Percentiles rank a stretch among this genome's conserved stretches.
Evolutionary conservation across 2,797 vertebrate species (phyloP).

Genomic region (Morus bassanus): DNA sequence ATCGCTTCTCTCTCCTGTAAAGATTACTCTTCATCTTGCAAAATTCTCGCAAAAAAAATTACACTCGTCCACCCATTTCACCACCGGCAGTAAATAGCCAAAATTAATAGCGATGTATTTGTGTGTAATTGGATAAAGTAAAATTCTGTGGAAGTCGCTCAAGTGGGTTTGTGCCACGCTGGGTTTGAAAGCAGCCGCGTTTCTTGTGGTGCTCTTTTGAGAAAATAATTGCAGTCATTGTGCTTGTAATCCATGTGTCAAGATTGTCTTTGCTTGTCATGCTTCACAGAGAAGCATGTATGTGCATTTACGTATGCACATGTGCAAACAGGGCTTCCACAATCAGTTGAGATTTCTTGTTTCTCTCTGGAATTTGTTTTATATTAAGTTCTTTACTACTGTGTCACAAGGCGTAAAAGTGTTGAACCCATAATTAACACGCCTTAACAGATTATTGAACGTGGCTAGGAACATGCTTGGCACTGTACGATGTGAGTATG

Average conservation of each 20-base stretch:
- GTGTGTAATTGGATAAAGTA: neutral
- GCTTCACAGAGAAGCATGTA: neutral
- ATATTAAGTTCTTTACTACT: neutral
- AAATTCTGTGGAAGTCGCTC: neutral
- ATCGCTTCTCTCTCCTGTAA: neutral
- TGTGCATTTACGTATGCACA: neutral
- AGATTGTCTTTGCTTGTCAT: neutral
- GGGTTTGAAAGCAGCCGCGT: neutral
- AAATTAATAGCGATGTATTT: neutral
- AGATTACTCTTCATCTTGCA: neutral
- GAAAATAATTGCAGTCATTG: neutral
- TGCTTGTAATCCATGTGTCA: neutral
- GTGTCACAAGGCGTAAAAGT: constrained; percentile 22
- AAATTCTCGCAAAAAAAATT: neutral
- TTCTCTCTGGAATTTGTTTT: neutral
- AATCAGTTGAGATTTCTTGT: neutral
- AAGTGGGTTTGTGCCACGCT: neutral
- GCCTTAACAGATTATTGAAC: neutral
- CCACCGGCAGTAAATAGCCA: neutral
- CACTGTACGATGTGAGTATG: neutral
- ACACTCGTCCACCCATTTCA: accelerated
- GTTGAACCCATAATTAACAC: neutral
- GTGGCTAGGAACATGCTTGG: neutral
- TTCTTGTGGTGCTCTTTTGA: neutral
- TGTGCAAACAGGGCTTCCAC: neutral